Evolutionary conservation across 2,797 vertebrate species (phyloP).

Genomic region (Esox masquinongy): DNA sequence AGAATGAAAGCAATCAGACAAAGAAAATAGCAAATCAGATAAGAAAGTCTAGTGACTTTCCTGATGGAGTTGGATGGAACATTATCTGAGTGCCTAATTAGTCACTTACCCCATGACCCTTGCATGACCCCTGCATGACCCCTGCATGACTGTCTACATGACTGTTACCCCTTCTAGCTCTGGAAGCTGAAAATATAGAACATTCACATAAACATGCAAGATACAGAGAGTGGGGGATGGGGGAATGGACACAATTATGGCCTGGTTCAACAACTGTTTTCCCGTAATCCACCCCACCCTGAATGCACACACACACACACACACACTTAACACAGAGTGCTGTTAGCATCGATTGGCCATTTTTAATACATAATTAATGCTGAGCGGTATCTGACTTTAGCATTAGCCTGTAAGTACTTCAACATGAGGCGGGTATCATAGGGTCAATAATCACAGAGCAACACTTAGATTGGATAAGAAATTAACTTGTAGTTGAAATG

Average conservation of each 20-base stretch:
- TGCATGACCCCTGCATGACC: too few relatives aligned
- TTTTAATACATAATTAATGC: constrained; percentile 62
- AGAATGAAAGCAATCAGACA: too few relatives aligned
- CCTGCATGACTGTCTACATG: too few relatives aligned
- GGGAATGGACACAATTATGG: too few relatives aligned
- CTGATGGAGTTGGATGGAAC: background rate
- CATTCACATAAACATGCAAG: too few relatives aligned
- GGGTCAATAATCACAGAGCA: background rate
- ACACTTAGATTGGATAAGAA: background rate
- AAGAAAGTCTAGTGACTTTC: background rate
- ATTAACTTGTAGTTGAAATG: background rate
- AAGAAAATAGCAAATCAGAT: too few relatives aligned
- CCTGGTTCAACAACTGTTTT: too few relatives aligned
- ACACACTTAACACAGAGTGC: constrained; percentile 4
- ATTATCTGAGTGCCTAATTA: too few relatives aligned
- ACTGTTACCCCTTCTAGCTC: too few relatives aligned
- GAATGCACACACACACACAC: background rate
- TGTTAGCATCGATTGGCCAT: constrained; percentile 33
- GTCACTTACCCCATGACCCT: too few relatives aligned
- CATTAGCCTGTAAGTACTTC: background rate
- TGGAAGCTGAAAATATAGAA: too few relatives aligned
- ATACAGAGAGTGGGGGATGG: too few relatives aligned
- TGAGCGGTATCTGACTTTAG: constrained; percentile 41
- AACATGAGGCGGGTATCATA: background rate
- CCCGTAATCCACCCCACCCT: background rate